A percentile compares a stretch with the other conserved stretches of the same genome.
Conservation (phyloP, 2,113 vertebrate species). For the Notiomystis cincta region DNA sequence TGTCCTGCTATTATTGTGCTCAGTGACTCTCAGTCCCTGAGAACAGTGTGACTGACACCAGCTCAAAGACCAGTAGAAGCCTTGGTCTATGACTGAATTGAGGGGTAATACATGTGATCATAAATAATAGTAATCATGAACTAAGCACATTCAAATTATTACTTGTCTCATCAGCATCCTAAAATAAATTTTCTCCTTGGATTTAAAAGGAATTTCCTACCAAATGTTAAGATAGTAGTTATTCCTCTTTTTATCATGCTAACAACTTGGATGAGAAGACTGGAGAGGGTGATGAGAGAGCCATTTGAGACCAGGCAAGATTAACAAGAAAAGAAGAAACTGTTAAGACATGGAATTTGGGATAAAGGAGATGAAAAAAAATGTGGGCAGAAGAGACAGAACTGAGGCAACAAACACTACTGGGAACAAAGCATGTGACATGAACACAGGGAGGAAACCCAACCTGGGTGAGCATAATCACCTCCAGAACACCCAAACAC, state of each 20-base stretch:
- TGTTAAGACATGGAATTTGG: not conserved
- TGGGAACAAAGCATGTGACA: not conserved
- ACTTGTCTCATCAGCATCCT: not conserved
- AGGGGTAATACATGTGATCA: not conserved
- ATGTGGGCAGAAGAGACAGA: not conserved
- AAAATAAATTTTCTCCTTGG: not conserved
- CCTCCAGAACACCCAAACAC: not conserved
- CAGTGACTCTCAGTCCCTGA: not conserved
- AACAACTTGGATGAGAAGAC: not conserved
- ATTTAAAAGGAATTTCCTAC: not conserved
- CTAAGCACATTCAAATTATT: not conserved
- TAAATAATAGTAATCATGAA: not conserved
- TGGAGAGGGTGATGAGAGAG: not conserved
- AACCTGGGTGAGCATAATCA: not conserved
- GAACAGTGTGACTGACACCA: not conserved
- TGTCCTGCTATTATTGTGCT: not conserved
- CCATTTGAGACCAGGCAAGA: not conserved
- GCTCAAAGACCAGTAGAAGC: not conserved
- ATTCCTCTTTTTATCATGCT: not conserved
- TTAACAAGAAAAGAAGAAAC: not conserved
- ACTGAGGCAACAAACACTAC: not conserved
- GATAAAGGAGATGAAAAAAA: not conserved
- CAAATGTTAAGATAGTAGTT: not conserved
- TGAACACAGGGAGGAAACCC: not conserved
- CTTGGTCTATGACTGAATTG: not conserved